Conservation (phyloP, 2,113 vertebrate species). For the Chaetodon auriga region DNA sequence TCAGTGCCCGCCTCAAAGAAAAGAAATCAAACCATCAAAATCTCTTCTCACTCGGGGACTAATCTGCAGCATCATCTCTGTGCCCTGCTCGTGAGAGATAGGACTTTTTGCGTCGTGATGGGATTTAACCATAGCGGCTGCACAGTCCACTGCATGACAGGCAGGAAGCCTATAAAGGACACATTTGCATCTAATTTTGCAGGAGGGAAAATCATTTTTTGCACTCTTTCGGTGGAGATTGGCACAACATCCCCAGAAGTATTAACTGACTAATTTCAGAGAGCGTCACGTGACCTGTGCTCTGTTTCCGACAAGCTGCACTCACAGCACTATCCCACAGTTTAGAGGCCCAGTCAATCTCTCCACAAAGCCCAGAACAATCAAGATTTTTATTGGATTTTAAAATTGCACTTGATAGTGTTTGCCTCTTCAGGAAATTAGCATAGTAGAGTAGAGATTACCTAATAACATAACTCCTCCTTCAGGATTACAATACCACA, state of each 20-base stretch:
- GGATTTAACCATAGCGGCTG: constrained; percentile 30
- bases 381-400: constrained; percentile 63
- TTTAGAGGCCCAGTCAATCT: constrained; percentile 30
- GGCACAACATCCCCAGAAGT: constrained; percentile 2
- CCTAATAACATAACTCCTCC: constrained; percentile 60
- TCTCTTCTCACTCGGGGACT: constrained; percentile 19
- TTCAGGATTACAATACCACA: constrained; percentile 50
- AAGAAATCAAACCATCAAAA: constrained; percentile 49
- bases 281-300: neutral
- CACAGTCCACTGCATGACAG: neutral
- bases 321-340: constrained; percentile 4
- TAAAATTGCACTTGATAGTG: constrained; percentile 57
- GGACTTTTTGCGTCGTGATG: constrained; percentile 1
- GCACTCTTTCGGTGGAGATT: constrained; percentile 18
- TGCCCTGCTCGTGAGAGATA: constrained; percentile 39
- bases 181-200: neutral
- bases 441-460: constrained; percentile 45
- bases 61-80: constrained; percentile 33
- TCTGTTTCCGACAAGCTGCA: neutral
- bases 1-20: constrained; percentile 28
- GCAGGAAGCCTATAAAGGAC: neutral
- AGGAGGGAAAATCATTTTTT: constrained; percentile 10
- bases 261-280: constrained; percentile 21
- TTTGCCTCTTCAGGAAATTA: constrained; percentile 57
- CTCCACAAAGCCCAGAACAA: constrained; percentile 57